phyloP scores from a whole-genome alignment of 2,113 vertebrate genomes.

The Podarcis raffonei region DNA sequence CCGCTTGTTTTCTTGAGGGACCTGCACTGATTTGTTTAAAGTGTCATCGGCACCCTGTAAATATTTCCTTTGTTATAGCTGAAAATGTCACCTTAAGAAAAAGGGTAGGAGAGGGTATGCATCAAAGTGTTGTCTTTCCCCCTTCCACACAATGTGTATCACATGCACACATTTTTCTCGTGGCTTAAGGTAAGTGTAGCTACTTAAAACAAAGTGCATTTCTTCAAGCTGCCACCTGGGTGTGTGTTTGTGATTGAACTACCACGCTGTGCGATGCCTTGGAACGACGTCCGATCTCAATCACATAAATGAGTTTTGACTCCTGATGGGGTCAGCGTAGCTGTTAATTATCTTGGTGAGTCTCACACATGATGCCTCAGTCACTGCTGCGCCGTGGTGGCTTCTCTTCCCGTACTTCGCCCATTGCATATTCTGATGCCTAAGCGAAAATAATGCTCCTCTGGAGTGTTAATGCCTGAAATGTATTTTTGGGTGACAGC shows the following conservation, averaged over 20 bases:
- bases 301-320: slow-evolving; percentile 52
- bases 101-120: slow-evolving; percentile 42
- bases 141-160: too few species aligned
- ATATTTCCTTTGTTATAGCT: slow-evolving; percentile 72
- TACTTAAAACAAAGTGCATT: not conserved
- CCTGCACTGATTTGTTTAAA: slow-evolving; percentile 70
- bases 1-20: slow-evolving; percentile 68
- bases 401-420: slow-evolving; percentile 44
- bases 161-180: slow-evolving; percentile 33
- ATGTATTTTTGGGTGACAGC: not conserved
- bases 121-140: slow-evolving; percentile 20
- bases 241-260: slow-evolving; percentile 8
- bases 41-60: slow-evolving; percentile 66
- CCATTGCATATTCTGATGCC: slow-evolving; percentile 53
- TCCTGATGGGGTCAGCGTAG: slow-evolving; percentile 54
- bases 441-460: slow-evolving; percentile 58
- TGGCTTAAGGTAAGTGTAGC: slow-evolving; percentile 21
- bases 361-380: slow-evolving; percentile 60
- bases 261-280: rapidly evolving
- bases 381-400: slow-evolving; percentile 17
- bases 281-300: not conserved
- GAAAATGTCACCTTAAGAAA: slow-evolving; percentile 54
- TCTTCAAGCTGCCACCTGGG: slow-evolving; percentile 38
- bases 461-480: not conserved
- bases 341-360: slow-evolving; percentile 54